phyloP scores from a whole-genome alignment of 2,113 vertebrate species.

The Leucosticte australis region DNA sequence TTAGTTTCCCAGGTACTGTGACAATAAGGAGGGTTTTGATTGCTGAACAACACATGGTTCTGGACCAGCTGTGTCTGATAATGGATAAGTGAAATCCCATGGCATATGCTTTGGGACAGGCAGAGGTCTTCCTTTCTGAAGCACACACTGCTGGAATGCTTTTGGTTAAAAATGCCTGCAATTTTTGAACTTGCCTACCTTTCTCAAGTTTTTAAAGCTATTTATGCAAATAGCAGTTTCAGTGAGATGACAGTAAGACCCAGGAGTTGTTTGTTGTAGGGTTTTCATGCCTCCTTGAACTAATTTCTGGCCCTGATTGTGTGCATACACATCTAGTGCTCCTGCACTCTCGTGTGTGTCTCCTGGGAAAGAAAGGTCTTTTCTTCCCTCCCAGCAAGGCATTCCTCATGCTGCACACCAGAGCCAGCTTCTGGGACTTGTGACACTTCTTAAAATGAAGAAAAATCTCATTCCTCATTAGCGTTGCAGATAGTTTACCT shows the following conservation, averaged over 20 bases:
- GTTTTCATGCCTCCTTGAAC: background rate
- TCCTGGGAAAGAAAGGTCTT: background rate
- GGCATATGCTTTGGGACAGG: background rate
- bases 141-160: background rate
- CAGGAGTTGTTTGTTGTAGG: background rate
- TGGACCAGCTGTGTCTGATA: background rate
- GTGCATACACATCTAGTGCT: background rate
- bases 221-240: background rate
- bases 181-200: background rate
- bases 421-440: background rate
- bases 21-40: background rate
- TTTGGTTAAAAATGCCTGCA: background rate
- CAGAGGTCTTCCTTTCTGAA: background rate
- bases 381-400: background rate
- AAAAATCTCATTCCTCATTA: background rate
- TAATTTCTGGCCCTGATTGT: background rate
- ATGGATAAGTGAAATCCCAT: fast-evolving
- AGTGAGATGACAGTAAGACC: background rate
- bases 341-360: background rate
- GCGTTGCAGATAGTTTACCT: background rate
- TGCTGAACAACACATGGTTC: fast-evolving
- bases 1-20: background rate
- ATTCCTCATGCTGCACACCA: background rate
- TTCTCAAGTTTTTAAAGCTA: background rate
- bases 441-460: background rate